Evolutionary conservation across 1,140 invertebrate species (phyloP).

Genomic region (Uloborus diversus): DNA sequence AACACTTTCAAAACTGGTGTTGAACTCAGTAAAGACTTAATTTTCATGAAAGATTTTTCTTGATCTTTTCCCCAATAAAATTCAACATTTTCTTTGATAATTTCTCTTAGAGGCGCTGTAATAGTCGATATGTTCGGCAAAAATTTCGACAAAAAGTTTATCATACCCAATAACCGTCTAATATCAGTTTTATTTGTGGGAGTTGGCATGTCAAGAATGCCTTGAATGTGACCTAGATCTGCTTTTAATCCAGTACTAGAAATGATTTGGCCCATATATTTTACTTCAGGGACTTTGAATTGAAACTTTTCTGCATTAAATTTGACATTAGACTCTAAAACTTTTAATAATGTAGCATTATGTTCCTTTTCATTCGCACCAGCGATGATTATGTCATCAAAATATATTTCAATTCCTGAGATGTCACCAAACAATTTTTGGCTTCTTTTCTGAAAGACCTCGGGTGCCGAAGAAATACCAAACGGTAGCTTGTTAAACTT

Average conservation of each 20-base stretch:
- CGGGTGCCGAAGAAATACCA: constrained; percentile 12
- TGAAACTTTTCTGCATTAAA: constrained; percentile 64
- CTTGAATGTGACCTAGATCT: constrained; percentile 60
- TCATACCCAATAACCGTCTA: too few relatives aligned
- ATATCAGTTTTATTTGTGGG: too few relatives aligned
- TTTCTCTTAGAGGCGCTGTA: constrained; percentile 17
- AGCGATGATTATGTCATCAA: constrained; percentile 64
- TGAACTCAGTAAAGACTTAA: constrained; percentile 35
- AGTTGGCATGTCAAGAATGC: too few relatives aligned
- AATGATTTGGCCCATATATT: constrained; percentile 29
- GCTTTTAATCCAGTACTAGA: constrained; percentile 42
- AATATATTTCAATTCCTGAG: constrained; percentile 60
- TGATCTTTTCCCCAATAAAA: constrained; percentile 19
- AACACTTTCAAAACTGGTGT: constrained; percentile 56
- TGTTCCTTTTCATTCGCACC: constrained; percentile 60
- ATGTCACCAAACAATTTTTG: constrained; percentile 32
- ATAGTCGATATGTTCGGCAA: constrained; percentile 23
- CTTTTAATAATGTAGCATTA: constrained; percentile 60
- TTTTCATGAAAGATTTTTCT: constrained; percentile 2
- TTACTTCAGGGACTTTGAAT: constrained; percentile 20
- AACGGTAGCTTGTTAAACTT: not conserved
- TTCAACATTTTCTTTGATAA: constrained; percentile 45
- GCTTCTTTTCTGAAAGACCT: constrained; percentile 28
- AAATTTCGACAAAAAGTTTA: constrained; percentile 41
- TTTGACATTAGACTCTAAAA: constrained; percentile 64